phyloP scores from a whole-genome alignment of 1,140 invertebrate species.

The Bemisia tabaci region DNA sequence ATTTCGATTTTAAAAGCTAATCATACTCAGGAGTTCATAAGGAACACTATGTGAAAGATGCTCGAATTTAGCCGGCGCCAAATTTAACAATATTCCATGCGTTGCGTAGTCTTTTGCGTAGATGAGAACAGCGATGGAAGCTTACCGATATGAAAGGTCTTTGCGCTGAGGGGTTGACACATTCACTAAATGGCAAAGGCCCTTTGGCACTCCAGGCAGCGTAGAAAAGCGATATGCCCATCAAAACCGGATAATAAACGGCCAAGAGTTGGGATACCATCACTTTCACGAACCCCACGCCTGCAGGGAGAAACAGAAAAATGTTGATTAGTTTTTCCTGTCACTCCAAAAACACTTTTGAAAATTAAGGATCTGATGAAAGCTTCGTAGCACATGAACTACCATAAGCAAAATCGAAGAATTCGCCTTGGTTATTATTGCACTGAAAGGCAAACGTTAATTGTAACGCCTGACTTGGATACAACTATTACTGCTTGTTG shows the following conservation, averaged over 20 bases:
- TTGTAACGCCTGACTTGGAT: no score
- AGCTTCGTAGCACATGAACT: no score
- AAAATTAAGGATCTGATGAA: neutral
- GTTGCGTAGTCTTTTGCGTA: no score
- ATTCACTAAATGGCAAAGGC: constrained; percentile 36
- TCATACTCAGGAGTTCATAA: no score
- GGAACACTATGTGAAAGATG: no score
- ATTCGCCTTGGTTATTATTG: no score
- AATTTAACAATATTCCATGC: no score
- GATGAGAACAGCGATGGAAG: no score
- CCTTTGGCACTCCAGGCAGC: constrained; percentile 37
- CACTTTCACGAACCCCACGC: constrained; percentile 40
- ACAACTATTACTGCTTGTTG: no score
- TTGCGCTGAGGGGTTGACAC: constrained; percentile 19
- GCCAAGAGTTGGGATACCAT: constrained; percentile 34
- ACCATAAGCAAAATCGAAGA: no score
- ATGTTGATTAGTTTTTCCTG: neutral
- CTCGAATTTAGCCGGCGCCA: no score
- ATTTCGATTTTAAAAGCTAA: no score
- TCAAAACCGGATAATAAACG: constrained; percentile 38
- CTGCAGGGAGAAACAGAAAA: constrained; percentile 30
- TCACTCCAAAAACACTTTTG: neutral
- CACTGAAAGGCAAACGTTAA: neutral
- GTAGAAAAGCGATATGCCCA: constrained; percentile 36
- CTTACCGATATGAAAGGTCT: constrained; percentile 4